phyloP scores from a whole-genome alignment of 1,140 invertebrate genomes.

The Vollenhovia emeryi region DNA sequence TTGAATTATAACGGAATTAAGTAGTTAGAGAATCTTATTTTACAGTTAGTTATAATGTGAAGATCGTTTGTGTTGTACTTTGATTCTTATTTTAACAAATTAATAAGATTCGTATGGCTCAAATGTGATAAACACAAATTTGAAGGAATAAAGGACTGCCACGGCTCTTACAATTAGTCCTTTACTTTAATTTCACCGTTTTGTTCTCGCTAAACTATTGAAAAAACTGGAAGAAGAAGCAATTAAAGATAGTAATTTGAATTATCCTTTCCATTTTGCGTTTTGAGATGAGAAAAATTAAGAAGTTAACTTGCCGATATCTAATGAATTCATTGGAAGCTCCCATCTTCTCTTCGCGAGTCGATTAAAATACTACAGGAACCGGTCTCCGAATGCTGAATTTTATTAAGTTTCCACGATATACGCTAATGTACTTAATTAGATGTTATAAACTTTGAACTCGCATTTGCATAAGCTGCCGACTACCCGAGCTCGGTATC shows the following conservation, averaged over 20 bases:
- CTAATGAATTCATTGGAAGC: conserved; percentile 3
- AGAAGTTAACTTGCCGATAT: conserved; percentile 17
- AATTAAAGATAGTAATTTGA: not conserved
- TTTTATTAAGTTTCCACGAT: conserved; percentile 65
- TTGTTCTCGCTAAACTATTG: not conserved
- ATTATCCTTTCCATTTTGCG: not conserved
- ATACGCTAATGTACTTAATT: conserved; percentile 72
- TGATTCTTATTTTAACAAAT: not conserved
- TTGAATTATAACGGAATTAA: not conserved
- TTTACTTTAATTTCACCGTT: not conserved
- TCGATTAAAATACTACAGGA: conserved; percentile 40
- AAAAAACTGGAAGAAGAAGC: not conserved
- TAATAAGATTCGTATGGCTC: too few species aligned
- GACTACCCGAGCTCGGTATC: conserved; percentile 59
- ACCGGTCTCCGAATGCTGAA: conserved; percentile 4
- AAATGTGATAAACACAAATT: too few species aligned
- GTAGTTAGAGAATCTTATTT: not conserved
- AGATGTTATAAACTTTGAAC: conserved; percentile 76
- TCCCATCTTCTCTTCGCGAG: not conserved
- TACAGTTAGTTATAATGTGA: not conserved
- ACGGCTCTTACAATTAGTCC: too few species aligned
- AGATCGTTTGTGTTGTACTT: not conserved
- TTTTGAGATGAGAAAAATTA: not conserved
- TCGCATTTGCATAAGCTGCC: conserved; percentile 70
- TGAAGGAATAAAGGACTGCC: too few species aligned